A percentile compares a stretch with the other conserved stretches of the same genome.
phyloP scores from a whole-genome alignment of 1,140 invertebrate species.

The Lepidurus couesii region DNA sequence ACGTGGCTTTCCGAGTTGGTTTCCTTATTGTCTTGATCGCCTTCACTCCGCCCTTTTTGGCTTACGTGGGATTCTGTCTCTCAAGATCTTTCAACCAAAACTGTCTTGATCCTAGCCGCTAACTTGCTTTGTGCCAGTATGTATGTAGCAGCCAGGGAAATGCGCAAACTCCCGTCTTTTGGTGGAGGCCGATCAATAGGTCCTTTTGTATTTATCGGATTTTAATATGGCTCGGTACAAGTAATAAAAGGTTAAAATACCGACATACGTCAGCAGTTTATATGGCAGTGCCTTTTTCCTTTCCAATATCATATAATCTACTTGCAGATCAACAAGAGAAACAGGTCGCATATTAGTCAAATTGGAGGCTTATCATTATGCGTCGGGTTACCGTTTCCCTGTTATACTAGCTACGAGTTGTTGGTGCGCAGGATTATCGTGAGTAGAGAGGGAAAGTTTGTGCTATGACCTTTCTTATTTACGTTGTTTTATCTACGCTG shows the following conservation, averaged over 20 bases:
- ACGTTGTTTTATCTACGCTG: neutral
- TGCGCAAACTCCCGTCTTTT: neutral
- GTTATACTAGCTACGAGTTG: neutral
- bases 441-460: neutral
- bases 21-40: neutral
- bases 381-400: neutral
- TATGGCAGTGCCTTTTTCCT: no score
- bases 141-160: neutral
- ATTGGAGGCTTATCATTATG: constrained; percentile 15
- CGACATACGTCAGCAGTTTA: no score
- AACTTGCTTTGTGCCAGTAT: neutral
- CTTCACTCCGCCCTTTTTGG: constrained; percentile 10
- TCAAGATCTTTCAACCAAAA: neutral
- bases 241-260: neutral
- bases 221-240: neutral
- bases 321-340: no score
- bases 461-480: constrained; percentile 1
- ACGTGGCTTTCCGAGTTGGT: neutral
- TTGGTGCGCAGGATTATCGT: neutral
- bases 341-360: neutral
- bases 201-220: neutral
- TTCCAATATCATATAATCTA: no score
- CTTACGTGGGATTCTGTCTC: neutral
- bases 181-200: neutral
- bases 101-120: neutral